Evolutionary conservation across 2,888 invertebrate genomes (phyloP).

Genomic region (Busseola fusca): DNA sequence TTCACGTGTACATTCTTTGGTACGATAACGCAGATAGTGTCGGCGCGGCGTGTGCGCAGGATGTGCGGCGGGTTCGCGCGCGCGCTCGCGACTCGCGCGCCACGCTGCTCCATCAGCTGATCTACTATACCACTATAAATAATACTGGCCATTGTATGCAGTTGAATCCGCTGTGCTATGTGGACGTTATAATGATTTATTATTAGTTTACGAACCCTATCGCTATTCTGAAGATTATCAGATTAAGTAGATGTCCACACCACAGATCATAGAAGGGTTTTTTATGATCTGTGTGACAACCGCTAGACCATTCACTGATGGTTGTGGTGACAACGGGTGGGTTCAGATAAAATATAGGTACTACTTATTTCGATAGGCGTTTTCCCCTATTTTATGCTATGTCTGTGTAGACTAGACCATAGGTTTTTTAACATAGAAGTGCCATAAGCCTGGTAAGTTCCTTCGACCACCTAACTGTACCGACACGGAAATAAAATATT

Average conservation of each 20-base stretch:
- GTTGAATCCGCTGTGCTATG: slow-evolving; percentile 55
- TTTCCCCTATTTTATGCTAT: not conserved
- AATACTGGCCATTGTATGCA: slow-evolving; percentile 84
- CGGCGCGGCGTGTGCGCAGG: slow-evolving; percentile 62
- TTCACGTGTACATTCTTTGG: slow-evolving; percentile 74
- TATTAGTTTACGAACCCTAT: slow-evolving; percentile 38
- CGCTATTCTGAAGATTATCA: slow-evolving; percentile 23
- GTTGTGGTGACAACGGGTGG: slow-evolving; percentile 29
- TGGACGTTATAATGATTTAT: slow-evolving; percentile 23
- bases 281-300: slow-evolving; percentile 4
- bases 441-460: not conserved
- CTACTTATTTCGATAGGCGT: not conserved
- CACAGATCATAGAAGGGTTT: not conserved
- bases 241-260: not conserved
- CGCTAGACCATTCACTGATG: slow-evolving; percentile 27
- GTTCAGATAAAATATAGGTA: slow-evolving; percentile 32
- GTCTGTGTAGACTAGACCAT: not conserved
- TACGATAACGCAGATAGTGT: slow-evolving; percentile 66
- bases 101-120: slow-evolving; percentile 79
- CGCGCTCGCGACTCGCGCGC: slow-evolving; percentile 52
- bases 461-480: slow-evolving; percentile 11
- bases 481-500: slow-evolving; percentile 1
- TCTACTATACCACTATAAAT: slow-evolving; percentile 88
- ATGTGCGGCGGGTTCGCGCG: slow-evolving; percentile 58
- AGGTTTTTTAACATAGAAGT: not conserved